Evolutionary conservation across 37 sponge, comb jelly and placozoan species (phyloP), one percentile per base, ranked within the genome.

Genomic region (Oopsacas minuta): DNA sequence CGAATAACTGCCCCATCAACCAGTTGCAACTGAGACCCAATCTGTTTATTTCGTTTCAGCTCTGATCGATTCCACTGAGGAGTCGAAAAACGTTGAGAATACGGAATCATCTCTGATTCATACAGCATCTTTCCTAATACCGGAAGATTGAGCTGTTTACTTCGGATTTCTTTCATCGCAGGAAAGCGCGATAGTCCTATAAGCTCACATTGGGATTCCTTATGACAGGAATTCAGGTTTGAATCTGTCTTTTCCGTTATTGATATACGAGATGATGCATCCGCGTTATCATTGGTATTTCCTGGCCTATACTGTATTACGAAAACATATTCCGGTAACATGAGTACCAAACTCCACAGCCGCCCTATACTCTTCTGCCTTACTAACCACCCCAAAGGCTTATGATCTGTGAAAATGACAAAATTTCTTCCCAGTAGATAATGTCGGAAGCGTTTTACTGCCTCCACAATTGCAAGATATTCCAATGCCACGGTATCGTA

Each of bases 261-360:
- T 22, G 30, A 32, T 8, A 10, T 15, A 28, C 83, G 38, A 36
- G 88, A 90, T 34, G 88, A 38, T 75, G 88, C 88, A 88, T 88
- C 88, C 0, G 86, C 88, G 83, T 90, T 90, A 7, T 49, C 86
- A 75, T 90, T 90, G 0, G 20, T 22, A 0, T n/a, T 37, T 0
- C 91, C 91, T 20, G 53, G 86, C 0, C 86, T 37, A 36, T 90
- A 86, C 49, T 30, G 35, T 20, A 90, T 75, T 0, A 39, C 51
- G 32, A 90, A 90, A 23, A 39, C 52, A 69, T 75, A 90, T 75
- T 85, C 81, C 52, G 85, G 91, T 36, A 87, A 23, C 1, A 53
- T 86, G 0, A 90, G 53, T 22, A 84, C 88, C 86, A 88, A 88
- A 25, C 88, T 52, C 83, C 84, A 86, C 3, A 90, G 53, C 83